Evolutionary conservation across 2,797 vertebrate species (phyloP).

Genomic region (Dendrocincla tyrannina): DNA sequence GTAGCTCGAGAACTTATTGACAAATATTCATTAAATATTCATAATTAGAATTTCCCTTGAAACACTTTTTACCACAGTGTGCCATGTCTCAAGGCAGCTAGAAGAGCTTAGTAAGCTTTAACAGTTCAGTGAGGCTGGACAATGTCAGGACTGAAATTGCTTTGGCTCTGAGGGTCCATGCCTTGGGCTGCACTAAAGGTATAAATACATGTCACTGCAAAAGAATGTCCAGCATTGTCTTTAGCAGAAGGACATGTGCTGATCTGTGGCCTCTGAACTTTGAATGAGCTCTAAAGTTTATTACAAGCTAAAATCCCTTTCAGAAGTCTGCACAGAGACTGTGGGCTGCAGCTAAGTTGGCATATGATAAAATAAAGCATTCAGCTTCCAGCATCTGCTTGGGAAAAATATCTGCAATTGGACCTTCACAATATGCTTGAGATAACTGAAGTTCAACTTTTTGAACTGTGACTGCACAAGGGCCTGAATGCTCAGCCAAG

Average conservation of each 20-base stretch:
- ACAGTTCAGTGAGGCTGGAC: neutral
- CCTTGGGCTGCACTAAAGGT: neutral
- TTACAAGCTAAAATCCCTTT: neutral
- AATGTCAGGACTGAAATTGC: neutral
- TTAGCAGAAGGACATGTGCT: neutral
- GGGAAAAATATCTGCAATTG: neutral
- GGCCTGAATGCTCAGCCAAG: constrained; percentile 2
- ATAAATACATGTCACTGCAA: neutral
- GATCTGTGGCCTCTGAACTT: neutral
- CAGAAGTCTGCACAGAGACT: neutral
- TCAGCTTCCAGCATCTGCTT: neutral
- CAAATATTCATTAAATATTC: neutral
- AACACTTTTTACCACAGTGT: neutral
- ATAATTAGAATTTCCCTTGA: neutral
- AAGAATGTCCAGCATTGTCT: neutral
- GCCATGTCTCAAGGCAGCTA: neutral
- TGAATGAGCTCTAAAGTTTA: neutral
- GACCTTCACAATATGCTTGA: neutral
- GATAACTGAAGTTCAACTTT: constrained; percentile 52
- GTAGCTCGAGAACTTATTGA: neutral
- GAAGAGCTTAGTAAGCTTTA: neutral
- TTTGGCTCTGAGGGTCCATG: neutral
- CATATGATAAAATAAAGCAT: neutral
- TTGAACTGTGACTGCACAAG: neutral
- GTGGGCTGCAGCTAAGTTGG: neutral